These are phyloP conservation scores for Papilio protenor DNA, from an alignment of 2,888 invertebrate genomes.

Conservation along the genomic window DNA sequence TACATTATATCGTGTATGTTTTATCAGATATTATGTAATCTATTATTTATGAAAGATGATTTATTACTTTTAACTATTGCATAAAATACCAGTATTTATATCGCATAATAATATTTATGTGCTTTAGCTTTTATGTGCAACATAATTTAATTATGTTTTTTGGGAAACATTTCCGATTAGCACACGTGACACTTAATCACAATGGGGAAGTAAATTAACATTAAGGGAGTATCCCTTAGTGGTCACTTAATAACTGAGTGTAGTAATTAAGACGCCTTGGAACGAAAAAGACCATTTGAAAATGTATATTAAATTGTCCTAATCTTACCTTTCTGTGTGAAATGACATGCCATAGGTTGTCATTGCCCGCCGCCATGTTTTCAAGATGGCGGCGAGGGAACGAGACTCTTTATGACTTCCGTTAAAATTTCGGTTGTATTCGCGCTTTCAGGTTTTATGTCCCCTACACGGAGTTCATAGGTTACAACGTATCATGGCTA, in stretches of 20 bases:
- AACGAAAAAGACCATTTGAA: background rate
- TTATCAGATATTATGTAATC: background rate
- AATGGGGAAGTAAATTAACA: too few species aligned
- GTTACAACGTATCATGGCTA: background rate
- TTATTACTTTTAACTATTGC: background rate
- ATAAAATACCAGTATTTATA: background rate
- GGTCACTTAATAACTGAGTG: too few species aligned
- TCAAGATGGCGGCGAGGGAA: slow-evolving; percentile 37
- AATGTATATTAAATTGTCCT: slow-evolving; percentile 7
- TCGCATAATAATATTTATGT: background rate
- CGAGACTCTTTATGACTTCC: slow-evolving; percentile 38
- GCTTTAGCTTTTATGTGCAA: background rate
- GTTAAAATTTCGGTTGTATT: slow-evolving; percentile 37
- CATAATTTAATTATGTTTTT: background rate
- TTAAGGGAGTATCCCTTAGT: too few species aligned
- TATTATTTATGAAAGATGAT: background rate
- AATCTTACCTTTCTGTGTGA: slow-evolving; percentile 17
- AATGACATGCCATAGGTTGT: slow-evolving; percentile 12
- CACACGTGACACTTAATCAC: background rate
- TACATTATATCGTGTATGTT: background rate
- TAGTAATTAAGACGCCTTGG: too few species aligned
- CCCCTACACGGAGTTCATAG: background rate
- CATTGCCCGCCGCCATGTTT: slow-evolving; percentile 26
- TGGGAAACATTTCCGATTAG: background rate
- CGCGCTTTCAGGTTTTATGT: slow-evolving; percentile 29